Percentiles rank a stretch among this genome's conserved stretches.
phyloP scores from a whole-genome alignment of 1,140 invertebrate genomes.

The Cotesia chilonis region DNA sequence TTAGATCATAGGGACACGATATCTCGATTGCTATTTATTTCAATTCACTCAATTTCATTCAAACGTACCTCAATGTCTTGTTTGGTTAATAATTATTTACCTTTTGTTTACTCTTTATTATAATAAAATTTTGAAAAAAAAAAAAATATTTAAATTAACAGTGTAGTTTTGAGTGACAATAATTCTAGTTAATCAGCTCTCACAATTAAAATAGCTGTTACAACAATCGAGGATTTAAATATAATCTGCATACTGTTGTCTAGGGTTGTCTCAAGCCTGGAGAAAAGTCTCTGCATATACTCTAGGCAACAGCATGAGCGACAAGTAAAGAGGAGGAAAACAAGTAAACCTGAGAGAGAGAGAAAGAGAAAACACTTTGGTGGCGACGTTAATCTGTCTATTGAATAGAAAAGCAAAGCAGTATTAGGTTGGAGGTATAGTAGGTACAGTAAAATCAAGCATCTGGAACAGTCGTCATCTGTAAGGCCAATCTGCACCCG shows the following conservation, averaged over 20 bases:
- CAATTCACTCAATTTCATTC: slow-evolving; percentile 36
- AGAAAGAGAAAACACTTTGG: slow-evolving; percentile 18
- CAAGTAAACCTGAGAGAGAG: background rate
- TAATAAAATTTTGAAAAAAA: background rate
- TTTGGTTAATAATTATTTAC: background rate
- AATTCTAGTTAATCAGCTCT: background rate
- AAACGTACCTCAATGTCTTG: slow-evolving; percentile 3
- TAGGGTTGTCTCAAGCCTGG: too few species aligned
- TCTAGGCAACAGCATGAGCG: too few species aligned
- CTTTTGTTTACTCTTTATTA: background rate
- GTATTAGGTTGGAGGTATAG: too few species aligned
- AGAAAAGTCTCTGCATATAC: too few species aligned
- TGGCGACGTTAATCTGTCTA: slow-evolving; percentile 53
- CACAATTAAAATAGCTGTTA: background rate
- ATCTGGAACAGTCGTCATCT: slow-evolving; percentile 58
- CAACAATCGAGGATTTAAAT: background rate
- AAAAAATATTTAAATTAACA: too few species aligned
- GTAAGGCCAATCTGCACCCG: slow-evolving; percentile 54
- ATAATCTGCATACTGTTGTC: background rate
- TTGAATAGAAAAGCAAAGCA: slow-evolving; percentile 42
- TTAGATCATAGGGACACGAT: slow-evolving; percentile 34
- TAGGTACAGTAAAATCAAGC: slow-evolving; percentile 32
- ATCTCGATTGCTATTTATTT: slow-evolving; percentile 37
- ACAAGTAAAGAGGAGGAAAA: background rate
- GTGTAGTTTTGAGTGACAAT: background rate